phyloP scores from a whole-genome alignment of 2,888 invertebrate genomes.

The Mesoligia furuncula region DNA sequence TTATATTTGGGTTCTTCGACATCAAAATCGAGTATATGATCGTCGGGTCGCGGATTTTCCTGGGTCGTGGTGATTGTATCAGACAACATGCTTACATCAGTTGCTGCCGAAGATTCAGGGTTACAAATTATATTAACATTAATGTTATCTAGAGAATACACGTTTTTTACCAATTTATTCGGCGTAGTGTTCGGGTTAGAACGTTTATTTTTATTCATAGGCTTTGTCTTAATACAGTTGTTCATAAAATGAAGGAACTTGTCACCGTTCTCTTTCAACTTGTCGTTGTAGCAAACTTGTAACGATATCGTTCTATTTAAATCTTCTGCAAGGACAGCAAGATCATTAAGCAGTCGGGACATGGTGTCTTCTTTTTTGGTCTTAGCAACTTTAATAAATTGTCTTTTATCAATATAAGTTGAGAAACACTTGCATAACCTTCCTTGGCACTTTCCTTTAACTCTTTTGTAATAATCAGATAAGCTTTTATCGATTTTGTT shows the following conservation, averaged over 20 bases:
- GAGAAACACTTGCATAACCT: conserved; percentile 77
- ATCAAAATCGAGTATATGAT: conserved; percentile 32
- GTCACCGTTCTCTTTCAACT: conserved; percentile 64
- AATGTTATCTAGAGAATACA: conserved; percentile 80
- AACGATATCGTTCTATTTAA: conserved; percentile 65
- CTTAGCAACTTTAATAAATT: conserved; percentile 35
- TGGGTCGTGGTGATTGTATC: background rate
- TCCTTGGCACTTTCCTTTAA: conserved; percentile 81
- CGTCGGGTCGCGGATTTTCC: background rate
- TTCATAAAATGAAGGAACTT: conserved; percentile 63
- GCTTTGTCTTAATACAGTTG: conserved; percentile 63
- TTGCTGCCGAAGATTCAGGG: conserved; percentile 55
- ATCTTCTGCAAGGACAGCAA: conserved; percentile 65
- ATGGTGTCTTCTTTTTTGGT: conserved; percentile 50
- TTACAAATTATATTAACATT: conserved; percentile 82
- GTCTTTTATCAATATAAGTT: conserved; percentile 76
- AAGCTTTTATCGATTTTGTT: conserved; percentile 78
- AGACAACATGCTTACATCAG: background rate
- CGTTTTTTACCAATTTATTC: conserved; percentile 63
- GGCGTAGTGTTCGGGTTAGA: conserved; percentile 31
- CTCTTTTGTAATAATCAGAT: conserved; percentile 80
- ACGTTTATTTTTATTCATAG: conserved; percentile 60
- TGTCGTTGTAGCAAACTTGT: conserved; percentile 62
- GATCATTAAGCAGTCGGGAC: conserved; percentile 53
- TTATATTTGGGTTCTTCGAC: conserved; percentile 22